These are phyloP conservation scores for Incurvaria masculella DNA, from an alignment of 2,888 invertebrate genomes.

Conservation along the genomic window DNA sequence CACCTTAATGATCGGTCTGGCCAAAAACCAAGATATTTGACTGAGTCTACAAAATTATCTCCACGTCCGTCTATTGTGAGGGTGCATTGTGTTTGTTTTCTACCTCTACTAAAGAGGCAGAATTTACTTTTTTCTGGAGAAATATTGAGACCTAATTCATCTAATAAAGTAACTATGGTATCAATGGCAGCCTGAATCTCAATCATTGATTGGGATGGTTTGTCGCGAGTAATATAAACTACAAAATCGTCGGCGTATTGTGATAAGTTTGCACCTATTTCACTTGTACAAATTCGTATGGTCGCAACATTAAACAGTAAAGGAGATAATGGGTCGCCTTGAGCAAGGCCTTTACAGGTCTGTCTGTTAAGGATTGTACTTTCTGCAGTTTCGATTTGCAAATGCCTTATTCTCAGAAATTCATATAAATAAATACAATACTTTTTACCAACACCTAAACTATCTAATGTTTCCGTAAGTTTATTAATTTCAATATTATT, in stretches of 20 bases:
- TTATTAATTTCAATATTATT: constrained; percentile 1
- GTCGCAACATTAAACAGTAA: constrained; percentile 21
- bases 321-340: constrained; percentile 22
- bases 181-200: not conserved
- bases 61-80: not conserved
- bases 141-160: not conserved
- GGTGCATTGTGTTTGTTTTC: not conserved
- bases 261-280: constrained; percentile 10
- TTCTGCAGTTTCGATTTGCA: constrained; percentile 9
- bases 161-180: not conserved
- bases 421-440: constrained; percentile 15
- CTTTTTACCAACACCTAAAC: constrained; percentile 14
- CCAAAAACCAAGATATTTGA: constrained; percentile 8
- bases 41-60: not conserved
- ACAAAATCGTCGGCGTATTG: constrained; percentile 20
- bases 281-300: not conserved
- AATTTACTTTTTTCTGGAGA: constrained; percentile 2
- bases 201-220: not conserved
- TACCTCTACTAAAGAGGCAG: constrained; percentile 3
- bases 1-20: constrained; percentile 5
- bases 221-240: not conserved
- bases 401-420: constrained; percentile 15
- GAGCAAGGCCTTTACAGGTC: constrained; percentile 17
- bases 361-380: not conserved
- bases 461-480: constrained; percentile 11